phyloP scores from a whole-genome alignment of 2,797 vertebrate species.

The Clarias laeviceps region DNA sequence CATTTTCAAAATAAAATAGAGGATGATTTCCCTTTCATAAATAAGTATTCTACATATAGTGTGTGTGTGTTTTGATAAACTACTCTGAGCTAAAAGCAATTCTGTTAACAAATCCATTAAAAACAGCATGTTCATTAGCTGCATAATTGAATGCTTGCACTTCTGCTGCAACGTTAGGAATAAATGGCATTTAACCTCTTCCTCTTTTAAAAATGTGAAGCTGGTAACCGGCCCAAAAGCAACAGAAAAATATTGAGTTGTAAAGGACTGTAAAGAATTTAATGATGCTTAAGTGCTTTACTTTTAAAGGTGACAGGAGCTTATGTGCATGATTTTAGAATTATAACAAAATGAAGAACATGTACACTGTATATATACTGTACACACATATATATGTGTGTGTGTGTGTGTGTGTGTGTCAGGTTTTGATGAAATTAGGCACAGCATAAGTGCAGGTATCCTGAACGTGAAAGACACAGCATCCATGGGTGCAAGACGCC shows the following conservation, averaged over 20 bases:
- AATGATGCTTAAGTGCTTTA: background rate
- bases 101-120: slow-evolving; percentile 30
- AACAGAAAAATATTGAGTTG: background rate
- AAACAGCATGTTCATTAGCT: slow-evolving; percentile 13
- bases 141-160: slow-evolving; percentile 17
- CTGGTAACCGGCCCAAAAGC: slow-evolving; percentile 3
- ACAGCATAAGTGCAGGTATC: no score
- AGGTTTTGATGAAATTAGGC: no score
- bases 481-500: no score
- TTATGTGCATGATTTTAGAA: no score
- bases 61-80: slow-evolving; percentile 11
- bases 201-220: background rate
- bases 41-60: background rate
- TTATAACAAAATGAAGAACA: no score
- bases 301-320: background rate
- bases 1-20: background rate
- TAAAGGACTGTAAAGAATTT: background rate
- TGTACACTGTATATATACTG: no score
- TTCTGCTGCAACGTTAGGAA: slow-evolving; percentile 6
- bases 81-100: slow-evolving; percentile 27
- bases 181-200: slow-evolving; percentile 30
- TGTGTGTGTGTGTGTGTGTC: no score
- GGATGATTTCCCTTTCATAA: background rate
- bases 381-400: no score
- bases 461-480: no score